Percentiles rank a stretch among this genome's conserved stretches.
These are phyloP conservation scores for Poeciliopsis paucimaculata DNA, from an alignment of 2,797 vertebrate genomes.

Conservation along the genomic window DNA sequence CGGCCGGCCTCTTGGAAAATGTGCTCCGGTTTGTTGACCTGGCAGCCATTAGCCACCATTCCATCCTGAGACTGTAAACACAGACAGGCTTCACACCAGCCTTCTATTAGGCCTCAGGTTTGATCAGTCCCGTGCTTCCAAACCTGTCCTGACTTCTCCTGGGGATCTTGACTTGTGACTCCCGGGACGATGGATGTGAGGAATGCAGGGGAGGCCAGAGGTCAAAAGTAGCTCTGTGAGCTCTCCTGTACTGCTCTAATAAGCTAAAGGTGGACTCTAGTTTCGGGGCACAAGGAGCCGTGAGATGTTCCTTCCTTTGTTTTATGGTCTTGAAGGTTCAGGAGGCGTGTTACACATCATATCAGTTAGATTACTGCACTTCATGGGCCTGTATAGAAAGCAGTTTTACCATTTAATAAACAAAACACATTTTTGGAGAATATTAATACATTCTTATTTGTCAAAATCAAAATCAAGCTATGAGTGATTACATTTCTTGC, in stretches of 20 bases:
- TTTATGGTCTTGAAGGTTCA: slow-evolving; percentile 7
- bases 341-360: slow-evolving; percentile 1
- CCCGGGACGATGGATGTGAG: slow-evolving; percentile 30
- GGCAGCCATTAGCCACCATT: slow-evolving; percentile 34
- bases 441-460: not conserved
- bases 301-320: not conserved
- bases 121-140: slow-evolving; percentile 60
- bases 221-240: slow-evolving; percentile 38
- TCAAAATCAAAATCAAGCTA: not conserved
- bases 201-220: slow-evolving; percentile 57
- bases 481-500: not conserved
- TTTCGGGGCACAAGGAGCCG: not conserved
- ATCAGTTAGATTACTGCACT: slow-evolving; percentile 14
- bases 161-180: slow-evolving; percentile 25
- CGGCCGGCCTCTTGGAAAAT: slow-evolving; percentile 12
- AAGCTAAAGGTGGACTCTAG: slow-evolving; percentile 29
- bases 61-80: slow-evolving; percentile 58
- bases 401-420: not conserved
- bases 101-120: slow-evolving; percentile 42
- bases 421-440: not conserved
- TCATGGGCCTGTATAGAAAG: not conserved
- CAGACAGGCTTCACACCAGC: slow-evolving; percentile 54
- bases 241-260: slow-evolving; percentile 32
- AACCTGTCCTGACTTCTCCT: slow-evolving; percentile 51
- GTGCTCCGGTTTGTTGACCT: slow-evolving; percentile 12